Base-by-base conservation (phyloP, 2,113 vertebrate species). In the Leptosomus discolor region DNA sequence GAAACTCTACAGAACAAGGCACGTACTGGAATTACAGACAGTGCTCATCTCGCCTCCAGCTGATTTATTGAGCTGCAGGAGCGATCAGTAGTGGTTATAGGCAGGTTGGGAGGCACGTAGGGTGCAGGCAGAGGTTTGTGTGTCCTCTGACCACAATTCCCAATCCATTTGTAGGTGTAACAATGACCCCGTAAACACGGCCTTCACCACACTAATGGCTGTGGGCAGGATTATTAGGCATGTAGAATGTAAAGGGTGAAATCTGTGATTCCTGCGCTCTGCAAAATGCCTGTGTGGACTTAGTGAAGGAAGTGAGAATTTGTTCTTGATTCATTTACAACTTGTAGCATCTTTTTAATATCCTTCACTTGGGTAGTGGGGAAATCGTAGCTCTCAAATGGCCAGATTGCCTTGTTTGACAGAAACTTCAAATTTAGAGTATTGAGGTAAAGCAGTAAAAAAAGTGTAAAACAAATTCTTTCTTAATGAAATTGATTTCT, bases 401-500 rank as follows among this genome's bases (percentile, higher is more conserved):
- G 32, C 64, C 11, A 39, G 71, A 58, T 85, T n/a, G 74, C 56
- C 68, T 65, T 86, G 43, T 87, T 95, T 75, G 69, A 77, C 85
- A 84, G 82, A 70, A 90, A 74, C 36, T 71, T 95, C 68, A 85
- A 88, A 93, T 90, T 88, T 15, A 78, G 79, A 82, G 12, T 95
- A 48, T 80, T 70, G 81, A 56, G 71, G 37, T 93, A 92, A 86
- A 94, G 80, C 37, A 51, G 39, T 68, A 54, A 81, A 73, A 85
- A 71, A 75, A 24, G 12, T 30, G 37, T 89, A 88, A 92, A 96
- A 54, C 65, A 80, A 84, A 54, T 78, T 74, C 6, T 79, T 85
- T 82, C 54, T 60, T 80, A 84, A 71, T 91, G 30, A 75, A 88
- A 75, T 37, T 4, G 8, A 43, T 86, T 63, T 67, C 2, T 89